phyloP scores from a whole-genome alignment of 1,140 invertebrate genomes.

The Bactericera cockerelli region DNA sequence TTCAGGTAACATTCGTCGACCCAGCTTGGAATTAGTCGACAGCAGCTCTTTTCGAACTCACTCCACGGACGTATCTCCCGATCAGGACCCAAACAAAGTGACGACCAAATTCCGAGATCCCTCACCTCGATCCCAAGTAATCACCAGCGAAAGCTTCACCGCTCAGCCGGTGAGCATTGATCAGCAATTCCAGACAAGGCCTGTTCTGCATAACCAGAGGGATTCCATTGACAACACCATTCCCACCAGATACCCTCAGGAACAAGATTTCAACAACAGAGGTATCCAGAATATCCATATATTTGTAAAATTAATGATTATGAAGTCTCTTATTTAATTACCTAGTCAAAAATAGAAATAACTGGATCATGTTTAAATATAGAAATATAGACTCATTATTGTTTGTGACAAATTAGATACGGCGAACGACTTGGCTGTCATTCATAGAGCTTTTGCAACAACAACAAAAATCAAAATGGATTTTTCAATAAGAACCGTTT shows the following conservation, averaged over 20 bases:
- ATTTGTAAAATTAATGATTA: too few species aligned
- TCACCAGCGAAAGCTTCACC: not conserved
- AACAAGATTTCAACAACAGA: not conserved
- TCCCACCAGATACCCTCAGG: not conserved
- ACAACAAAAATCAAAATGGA: too few species aligned
- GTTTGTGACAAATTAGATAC: too few species aligned
- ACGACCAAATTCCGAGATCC: not conserved
- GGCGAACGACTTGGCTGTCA: too few species aligned
- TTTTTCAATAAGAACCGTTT: too few species aligned
- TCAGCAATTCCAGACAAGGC: not conserved
- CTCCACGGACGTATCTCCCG: constrained; percentile 21
- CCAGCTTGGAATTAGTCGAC: constrained; percentile 58
- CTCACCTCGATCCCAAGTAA: not conserved
- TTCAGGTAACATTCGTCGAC: constrained; percentile 37
- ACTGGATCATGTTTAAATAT: too few species aligned
- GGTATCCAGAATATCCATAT: too few species aligned
- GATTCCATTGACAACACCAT: not conserved
- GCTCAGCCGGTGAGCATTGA: not conserved
- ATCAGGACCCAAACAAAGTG: constrained; percentile 9
- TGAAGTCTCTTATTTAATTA: too few species aligned
- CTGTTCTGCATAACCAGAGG: not conserved
- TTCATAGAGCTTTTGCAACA: too few species aligned
- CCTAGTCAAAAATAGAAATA: too few species aligned
- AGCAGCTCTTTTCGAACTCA: constrained; percentile 61
- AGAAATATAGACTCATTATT: too few species aligned